phyloP scores from a whole-genome alignment of 2,113 vertebrate species.

The Bos javanicus region DNA sequence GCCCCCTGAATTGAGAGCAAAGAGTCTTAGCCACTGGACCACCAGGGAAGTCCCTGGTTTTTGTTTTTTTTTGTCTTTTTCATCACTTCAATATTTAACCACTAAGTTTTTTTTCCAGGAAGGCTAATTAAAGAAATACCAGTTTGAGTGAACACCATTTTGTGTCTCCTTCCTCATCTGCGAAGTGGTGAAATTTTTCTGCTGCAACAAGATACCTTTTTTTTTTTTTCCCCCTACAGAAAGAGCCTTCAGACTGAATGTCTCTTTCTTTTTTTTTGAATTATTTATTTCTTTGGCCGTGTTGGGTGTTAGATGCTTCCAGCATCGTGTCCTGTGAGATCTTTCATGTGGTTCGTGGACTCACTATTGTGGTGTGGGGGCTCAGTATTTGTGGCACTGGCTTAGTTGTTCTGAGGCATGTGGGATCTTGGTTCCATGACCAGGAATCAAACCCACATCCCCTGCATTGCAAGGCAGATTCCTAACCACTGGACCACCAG shows the following conservation, averaged over 20 bases:
- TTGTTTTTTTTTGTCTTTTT: background rate
- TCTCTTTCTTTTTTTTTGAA: background rate
- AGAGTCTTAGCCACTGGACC: background rate
- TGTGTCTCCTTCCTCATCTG: conserved; percentile 10
- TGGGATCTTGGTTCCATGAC: background rate
- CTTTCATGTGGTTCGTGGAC: background rate
- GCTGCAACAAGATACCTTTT: background rate
- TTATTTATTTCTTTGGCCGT: background rate
- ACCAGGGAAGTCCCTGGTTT: background rate
- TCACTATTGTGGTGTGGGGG: background rate
- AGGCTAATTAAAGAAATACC: background rate
- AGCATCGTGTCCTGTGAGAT: background rate
- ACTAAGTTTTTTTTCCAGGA: background rate
- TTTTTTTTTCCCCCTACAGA: background rate
- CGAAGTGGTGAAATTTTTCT: conserved; percentile 5
- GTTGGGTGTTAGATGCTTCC: background rate
- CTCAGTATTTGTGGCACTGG: background rate
- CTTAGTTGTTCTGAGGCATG: background rate
- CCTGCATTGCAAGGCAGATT: background rate
- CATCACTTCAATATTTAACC: background rate
- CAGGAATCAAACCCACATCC: background rate
- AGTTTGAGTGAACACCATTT: conserved; percentile 27
- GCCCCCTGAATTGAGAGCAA: background rate
- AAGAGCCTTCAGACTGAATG: conserved; percentile 26
- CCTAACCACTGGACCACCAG: background rate